A percentile compares a stretch with the other conserved stretches of the same genome.
These are phyloP conservation scores for Mizuhopecten yessoensis DNA, from an alignment of 1,140 invertebrate genomes.

Conservation along the genomic window DNA sequence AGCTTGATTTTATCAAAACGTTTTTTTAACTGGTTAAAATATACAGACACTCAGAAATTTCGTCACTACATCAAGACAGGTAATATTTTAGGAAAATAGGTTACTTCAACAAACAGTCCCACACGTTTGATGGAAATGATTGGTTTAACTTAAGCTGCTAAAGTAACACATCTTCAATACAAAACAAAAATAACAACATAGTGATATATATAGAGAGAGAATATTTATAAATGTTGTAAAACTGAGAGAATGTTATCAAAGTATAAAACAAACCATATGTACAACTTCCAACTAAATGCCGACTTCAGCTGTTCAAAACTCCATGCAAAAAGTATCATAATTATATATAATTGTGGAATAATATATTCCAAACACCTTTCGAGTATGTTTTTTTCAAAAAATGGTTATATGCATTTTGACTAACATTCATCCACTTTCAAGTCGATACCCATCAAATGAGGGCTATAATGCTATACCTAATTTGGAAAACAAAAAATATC, in stretches of 20 bases:
- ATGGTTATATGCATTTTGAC: background rate
- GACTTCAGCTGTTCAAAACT: conserved; percentile 36
- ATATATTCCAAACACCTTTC: background rate
- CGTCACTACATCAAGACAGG: background rate
- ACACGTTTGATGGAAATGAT: background rate
- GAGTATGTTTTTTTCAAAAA: background rate
- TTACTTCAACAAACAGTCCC: background rate
- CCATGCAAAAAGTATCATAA: conserved; percentile 11
- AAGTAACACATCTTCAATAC: conserved; percentile 4
- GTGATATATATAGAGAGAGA: background rate
- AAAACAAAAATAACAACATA: conserved; percentile 30
- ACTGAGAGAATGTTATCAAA: background rate
- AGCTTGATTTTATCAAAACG: background rate
- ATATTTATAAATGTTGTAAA: conserved; percentile 40
- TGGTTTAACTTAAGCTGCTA: background rate
- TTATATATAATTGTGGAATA: conserved; percentile 12
- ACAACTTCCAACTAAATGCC: conserved; percentile 27
- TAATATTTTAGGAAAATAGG: background rate
- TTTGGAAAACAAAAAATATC: background rate
- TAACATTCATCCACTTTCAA: conserved; percentile 11
- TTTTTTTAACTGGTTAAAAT: background rate
- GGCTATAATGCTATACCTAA: background rate
- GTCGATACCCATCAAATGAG: background rate
- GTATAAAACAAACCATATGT: conserved; percentile 39
- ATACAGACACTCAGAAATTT: background rate